Evolutionary conservation across 2,888 invertebrate species (phyloP).

Genomic region (Drepana falcataria): DNA sequence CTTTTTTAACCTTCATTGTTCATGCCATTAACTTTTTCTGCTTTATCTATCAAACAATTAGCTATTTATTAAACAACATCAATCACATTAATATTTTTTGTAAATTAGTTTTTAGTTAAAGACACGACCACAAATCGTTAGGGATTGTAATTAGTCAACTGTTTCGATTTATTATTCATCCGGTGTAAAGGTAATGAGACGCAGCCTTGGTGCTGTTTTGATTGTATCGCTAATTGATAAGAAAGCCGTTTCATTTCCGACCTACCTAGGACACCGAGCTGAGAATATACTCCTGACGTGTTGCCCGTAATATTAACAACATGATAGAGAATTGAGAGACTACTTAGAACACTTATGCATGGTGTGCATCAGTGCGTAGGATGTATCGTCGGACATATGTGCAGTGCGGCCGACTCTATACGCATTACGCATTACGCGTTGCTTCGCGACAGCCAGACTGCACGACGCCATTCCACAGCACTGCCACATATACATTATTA

Average conservation of each 20-base stretch:
- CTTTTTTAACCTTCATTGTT: background rate
- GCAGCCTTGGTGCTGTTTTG: background rate
- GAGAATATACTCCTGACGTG: too few species aligned
- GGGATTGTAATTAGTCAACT: background rate
- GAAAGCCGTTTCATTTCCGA: background rate
- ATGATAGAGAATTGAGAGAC: too few species aligned
- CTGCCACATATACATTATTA: slow-evolving; percentile 15
- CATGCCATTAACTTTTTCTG: background rate
- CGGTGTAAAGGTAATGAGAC: background rate
- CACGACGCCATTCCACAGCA: slow-evolving; percentile 26
- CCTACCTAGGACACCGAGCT: background rate
- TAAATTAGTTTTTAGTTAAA: background rate
- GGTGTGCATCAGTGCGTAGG: too few species aligned
- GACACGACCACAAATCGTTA: background rate
- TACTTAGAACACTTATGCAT: too few species aligned
- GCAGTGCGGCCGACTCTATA: too few species aligned
- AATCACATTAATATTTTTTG: background rate
- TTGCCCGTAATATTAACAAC: too few species aligned
- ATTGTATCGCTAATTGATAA: background rate
- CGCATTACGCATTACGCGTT: too few species aligned
- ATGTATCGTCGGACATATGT: too few species aligned
- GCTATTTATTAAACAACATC: background rate
- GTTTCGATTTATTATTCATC: background rate
- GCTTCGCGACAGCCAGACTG: slow-evolving; percentile 16
- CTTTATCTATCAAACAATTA: background rate